phyloP scores from a whole-genome alignment of 2,113 vertebrate species.

The Stigmatopora argus region DNA sequence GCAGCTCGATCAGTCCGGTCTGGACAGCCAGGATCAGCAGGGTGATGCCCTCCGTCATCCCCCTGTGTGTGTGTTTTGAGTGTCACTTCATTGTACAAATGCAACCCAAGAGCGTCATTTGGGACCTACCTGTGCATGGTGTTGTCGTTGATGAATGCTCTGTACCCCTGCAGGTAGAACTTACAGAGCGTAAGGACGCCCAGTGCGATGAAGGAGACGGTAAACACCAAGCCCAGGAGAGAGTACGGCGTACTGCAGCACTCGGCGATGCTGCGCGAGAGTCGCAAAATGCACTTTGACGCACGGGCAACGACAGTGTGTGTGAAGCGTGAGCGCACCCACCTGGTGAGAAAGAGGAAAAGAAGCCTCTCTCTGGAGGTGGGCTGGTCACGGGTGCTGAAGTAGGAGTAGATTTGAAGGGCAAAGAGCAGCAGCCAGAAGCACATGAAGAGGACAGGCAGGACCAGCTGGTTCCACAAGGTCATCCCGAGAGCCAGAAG shows the following conservation, averaged over 20 bases:
- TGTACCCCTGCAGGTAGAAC: conserved; percentile 96
- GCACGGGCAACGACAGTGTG: conserved; percentile 78
- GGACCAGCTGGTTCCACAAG: conserved; percentile 96
- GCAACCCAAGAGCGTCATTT: not conserved
- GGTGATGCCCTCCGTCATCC: conserved; percentile 96
- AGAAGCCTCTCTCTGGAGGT: conserved; percentile 92
- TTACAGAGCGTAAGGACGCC: conserved; percentile 97
- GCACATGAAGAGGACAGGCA: conserved; percentile 97
- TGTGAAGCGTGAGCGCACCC: not conserved
- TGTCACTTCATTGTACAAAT: too few relatives aligned
- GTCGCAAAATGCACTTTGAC: not conserved
- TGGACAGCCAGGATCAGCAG: conserved; percentile 92
- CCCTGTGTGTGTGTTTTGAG: conserved; percentile 61
- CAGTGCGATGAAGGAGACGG: conserved; percentile 92
- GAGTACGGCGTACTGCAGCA: conserved; percentile 97
- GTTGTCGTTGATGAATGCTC: conserved; percentile 97
- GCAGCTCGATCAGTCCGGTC: conserved; percentile 94
- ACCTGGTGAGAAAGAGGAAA: conserved; percentile 97
- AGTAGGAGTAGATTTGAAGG: conserved; percentile 97
- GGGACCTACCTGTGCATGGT: conserved; percentile 86
- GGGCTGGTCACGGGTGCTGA: conserved; percentile 92
- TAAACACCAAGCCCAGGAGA: conserved; percentile 92
- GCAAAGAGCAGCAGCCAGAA: conserved; percentile 98
- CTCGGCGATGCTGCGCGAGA: conserved; percentile 82
- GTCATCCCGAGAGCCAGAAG: conserved; percentile 95